Base-by-base conservation (phyloP, 2,113 vertebrate species). In the Podiceps cristatus region DNA sequence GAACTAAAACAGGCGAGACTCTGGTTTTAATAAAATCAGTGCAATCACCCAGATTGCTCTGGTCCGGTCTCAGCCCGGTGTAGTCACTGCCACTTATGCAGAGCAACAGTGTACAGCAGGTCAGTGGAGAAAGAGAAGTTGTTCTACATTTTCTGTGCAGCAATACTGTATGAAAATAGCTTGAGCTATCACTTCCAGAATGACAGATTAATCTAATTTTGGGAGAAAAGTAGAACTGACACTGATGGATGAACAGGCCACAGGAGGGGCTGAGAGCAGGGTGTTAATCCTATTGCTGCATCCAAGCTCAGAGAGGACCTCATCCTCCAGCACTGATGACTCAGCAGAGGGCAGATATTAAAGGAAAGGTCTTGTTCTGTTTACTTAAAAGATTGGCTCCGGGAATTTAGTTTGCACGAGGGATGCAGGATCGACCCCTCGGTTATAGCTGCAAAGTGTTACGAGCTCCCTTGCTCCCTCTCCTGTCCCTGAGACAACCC, bases 161-260 rank as follows among this genome's bases (percentile, higher is more conserved):
- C 33, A 91, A 71, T 90, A 90, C 45, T 92, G 75, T 91, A 96
- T 97, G 80, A 84, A 97, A 94, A 90, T 87, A 90, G 20, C 83
- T 72, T 86, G 88, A 96, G 81, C 79, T 92, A 96, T 97, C 93
- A 82, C 50, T 93, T 86, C 76, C 62, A 95, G 91, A 96, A 86
- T 82, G 80, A 72, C 90, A 97, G 94, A 92, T 95, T 97, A 86
- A 93, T 88, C 90, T 96, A 91, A 93, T 90, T 64, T 78, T 28
- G 10, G n/a, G 63, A 45, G 67, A 55, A 85, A 92, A 90, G 73
- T 77, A 78, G 90, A 92, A 69, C 35, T 90, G 91, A 96, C 92
- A 87, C 56, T 97, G 94, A 95, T 53, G 80, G 81, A 96, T 94
- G 94, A 96, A 53, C 2, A 91, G 15, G 69, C 0, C 0, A 42